phyloP scores from a whole-genome alignment of 92 coral and sea anemone genomes.

The Phenganax subtilis region DNA sequence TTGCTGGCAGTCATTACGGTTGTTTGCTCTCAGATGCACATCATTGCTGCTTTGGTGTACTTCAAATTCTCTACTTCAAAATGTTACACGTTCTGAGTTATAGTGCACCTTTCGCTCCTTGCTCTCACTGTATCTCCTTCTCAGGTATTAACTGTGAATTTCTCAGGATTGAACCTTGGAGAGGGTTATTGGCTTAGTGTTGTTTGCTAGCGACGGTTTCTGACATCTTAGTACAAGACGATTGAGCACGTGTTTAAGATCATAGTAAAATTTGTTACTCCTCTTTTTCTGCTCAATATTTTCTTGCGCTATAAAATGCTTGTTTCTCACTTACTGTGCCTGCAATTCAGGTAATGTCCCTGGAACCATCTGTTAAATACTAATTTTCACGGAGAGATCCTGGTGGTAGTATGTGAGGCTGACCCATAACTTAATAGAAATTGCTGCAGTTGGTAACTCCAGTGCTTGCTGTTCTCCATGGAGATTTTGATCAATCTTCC shows the following conservation, averaged over 20 bases:
- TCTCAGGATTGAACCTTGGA: slow-evolving; percentile 33
- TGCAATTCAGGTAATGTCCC: slow-evolving; percentile 34
- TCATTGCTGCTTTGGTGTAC: too few species aligned
- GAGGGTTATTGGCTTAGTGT: slow-evolving; percentile 24
- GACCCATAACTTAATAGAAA: slow-evolving; percentile 44
- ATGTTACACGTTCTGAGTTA: slow-evolving; percentile 8
- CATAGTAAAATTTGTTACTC: slow-evolving; percentile 23
- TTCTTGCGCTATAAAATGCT: slow-evolving; percentile 24
- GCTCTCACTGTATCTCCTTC: slow-evolving; percentile 30
- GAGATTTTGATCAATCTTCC: slow-evolving; percentile 40
- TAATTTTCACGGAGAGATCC: slow-evolving; percentile 30
- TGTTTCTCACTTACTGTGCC: slow-evolving; percentile 26
- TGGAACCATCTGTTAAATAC: slow-evolving; percentile 19
- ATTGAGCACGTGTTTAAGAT: slow-evolving; percentile 9
- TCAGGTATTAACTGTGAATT: slow-evolving; percentile 21
- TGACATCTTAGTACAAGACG: slow-evolving; percentile 12
- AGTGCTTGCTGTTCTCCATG: slow-evolving; percentile 22
- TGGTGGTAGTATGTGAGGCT: slow-evolving; percentile 31
- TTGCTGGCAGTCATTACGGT: too few species aligned
- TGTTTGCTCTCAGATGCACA: too few species aligned
- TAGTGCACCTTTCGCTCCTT: background rate
- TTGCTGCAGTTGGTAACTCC: slow-evolving; percentile 41
- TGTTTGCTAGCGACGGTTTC: slow-evolving; percentile 41
- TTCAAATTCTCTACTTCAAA: background rate
- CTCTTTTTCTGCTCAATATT: slow-evolving; percentile 25